These are phyloP conservation scores for Turritopsis rubra DNA, from an alignment of 30 jellyfish, hydroid and myxozoan species.

Conservation along the genomic window DNA sequence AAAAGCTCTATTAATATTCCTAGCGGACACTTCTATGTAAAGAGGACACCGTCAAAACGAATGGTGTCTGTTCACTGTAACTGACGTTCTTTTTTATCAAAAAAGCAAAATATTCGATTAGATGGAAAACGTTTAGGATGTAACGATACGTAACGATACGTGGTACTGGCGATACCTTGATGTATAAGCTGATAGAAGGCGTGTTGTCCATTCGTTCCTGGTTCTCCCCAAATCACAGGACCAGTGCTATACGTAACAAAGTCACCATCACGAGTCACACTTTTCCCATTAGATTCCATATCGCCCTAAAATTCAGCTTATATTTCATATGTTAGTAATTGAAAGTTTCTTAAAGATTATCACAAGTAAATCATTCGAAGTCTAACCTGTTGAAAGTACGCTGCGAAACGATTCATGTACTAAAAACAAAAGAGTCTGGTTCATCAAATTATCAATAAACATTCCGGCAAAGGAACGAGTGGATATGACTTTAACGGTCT, in stretches of 20 bases:
- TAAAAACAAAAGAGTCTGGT: constrained; percentile 24
- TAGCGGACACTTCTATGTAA: no score
- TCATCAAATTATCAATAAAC: no score
- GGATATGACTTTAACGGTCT: no score
- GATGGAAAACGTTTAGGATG: neutral
- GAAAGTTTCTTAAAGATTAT: neutral
- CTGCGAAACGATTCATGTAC: constrained; percentile 99
- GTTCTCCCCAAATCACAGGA: constrained; percentile 99
- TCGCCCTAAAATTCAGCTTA: constrained; percentile 54
- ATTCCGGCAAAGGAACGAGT: no score
- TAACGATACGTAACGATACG: neutral
- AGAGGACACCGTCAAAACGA: no score
- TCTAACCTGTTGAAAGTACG: constrained; percentile 95
- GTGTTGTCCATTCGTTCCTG: constrained; percentile 99
- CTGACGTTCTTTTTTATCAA: no score
- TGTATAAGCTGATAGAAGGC: constrained; percentile 97
- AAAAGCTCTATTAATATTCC: no score
- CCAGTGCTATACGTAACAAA: constrained; percentile 87
- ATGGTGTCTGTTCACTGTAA: no score
- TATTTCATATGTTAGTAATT: neutral
- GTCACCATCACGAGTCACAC: constrained; percentile 74
- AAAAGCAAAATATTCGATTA: no score
- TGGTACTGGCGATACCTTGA: constrained; percentile 69
- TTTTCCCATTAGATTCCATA: constrained; percentile 98
- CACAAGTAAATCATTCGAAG: neutral